Evolutionary conservation across 2,888 invertebrate genomes (phyloP), one percentile per base, ranked within the genome.

Genomic region (Acanthococcus lagerstroemiae): DNA sequence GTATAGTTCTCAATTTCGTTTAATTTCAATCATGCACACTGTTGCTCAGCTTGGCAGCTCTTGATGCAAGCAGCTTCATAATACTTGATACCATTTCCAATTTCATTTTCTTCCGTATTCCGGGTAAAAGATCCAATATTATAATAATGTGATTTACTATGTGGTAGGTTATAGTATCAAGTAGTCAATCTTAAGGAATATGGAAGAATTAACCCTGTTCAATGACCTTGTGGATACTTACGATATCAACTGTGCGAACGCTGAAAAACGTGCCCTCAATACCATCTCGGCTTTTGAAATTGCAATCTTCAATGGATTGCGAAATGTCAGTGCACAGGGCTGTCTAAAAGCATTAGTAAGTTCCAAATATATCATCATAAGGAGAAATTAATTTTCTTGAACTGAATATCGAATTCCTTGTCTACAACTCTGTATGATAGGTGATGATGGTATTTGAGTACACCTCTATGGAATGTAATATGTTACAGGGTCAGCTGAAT

Each of bases 261-360:
- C 24, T n/a, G 63, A 63, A 30, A 37, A 54, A 22, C 6, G 1
- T 21, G 63, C 63, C 24, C 37, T 52, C 6, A 22, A 52, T 26
- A 22, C 17, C 4, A 15, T 63, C 2, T 37, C 19, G n/a, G n/a
- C 52, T 1, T 2, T 52, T 4, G 65, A 65, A 21, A 45, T 65
- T 19, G 25, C 55, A 1, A 12, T 55, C 6, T 55, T 46, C 30
- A 48, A 55, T 55, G 48, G 15, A 17, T 27, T 55, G n/a, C 45
- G 55, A 27, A 25, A 65, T 26, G 2, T 55, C n/a, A 45, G 7
- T 9, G 4, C 65, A 4, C 19, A 26, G n/a, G 45, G 26, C 15
- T 55, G 55, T 27, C 44, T 52, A 12, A 44, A 5, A 7, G 25
- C 45, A 19, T 55, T 65, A 26, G 65, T 65, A 15, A 46, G 65